Conservation (phyloP, 2,113 vertebrate species). For the Nesoenas mayeri region DNA sequence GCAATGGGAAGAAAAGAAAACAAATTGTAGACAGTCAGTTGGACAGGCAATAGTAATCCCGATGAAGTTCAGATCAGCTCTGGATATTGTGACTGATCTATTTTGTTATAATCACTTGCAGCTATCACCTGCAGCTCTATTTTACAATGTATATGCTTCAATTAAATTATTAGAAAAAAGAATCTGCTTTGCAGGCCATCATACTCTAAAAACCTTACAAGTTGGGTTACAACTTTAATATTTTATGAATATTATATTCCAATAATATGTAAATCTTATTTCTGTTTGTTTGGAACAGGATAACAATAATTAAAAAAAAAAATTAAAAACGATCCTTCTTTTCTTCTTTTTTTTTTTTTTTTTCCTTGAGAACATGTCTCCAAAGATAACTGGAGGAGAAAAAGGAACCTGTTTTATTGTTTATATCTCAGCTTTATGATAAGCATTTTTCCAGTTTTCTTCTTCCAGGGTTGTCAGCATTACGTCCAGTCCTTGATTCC, state of each 20-base stretch:
- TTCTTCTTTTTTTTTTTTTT: too few species aligned
- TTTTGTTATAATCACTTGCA: background rate
- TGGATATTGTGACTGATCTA: background rate
- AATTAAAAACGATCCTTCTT: rapidly evolving
- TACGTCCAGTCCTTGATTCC: background rate
- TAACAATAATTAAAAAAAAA: background rate
- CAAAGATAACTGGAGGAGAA: background rate
- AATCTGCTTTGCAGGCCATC: background rate
- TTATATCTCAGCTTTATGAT: background rate
- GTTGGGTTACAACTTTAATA: background rate
- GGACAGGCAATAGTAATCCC: background rate
- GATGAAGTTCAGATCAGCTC: background rate
- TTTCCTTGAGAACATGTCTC: background rate
- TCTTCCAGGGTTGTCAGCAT: background rate
- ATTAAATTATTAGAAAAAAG: background rate
- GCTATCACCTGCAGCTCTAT: background rate
- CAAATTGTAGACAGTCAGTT: background rate
- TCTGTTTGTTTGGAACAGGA: background rate
- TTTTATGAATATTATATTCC: background rate
- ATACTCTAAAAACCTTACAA: background rate
- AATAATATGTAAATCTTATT: background rate
- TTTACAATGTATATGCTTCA: background rate
- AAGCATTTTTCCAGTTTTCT: background rate
- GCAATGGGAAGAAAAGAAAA: background rate
- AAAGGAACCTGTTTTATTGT: background rate